A percentile compares a stretch with the other conserved stretches of the same genome.
These are phyloP conservation scores for Pilophorus perplexus DNA, from an alignment of 2,888 invertebrate species.

Conservation along the genomic window DNA sequence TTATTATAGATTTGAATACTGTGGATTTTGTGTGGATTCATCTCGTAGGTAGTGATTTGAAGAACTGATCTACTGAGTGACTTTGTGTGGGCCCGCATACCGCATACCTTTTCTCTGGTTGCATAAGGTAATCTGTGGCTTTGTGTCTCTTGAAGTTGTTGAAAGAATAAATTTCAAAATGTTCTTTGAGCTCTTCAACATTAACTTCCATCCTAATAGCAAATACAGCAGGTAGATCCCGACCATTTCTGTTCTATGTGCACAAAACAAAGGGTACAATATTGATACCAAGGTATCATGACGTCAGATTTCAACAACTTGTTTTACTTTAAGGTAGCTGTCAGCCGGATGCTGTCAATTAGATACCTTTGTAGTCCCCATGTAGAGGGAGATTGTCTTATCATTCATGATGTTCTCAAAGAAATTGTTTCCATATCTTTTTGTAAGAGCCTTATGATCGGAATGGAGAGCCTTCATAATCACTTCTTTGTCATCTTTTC, in stretches of 20 bases:
- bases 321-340: not conserved
- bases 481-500: not conserved
- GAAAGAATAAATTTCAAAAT: conserved; percentile 21
- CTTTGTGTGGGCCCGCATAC: not conserved
- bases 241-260: too few relatives aligned
- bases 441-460: conserved; percentile 6
- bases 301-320: not conserved
- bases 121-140: conserved; percentile 24
- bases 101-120: conserved; percentile 26
- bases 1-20: too few relatives aligned
- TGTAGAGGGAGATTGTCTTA: not conserved
- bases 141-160: conserved; percentile 23
- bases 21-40: not conserved
- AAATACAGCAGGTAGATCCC: not conserved
- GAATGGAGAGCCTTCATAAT: not conserved
- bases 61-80: not conserved
- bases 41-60: not conserved
- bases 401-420: not conserved
- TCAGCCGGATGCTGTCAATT: too few relatives aligned
- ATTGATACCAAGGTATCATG: not conserved
- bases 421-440: conserved; percentile 5
- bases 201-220: conserved; percentile 1
- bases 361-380: too few relatives aligned
- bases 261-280: not conserved
- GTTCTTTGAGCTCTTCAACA: conserved; percentile 2